A percentile compares a stretch with the other conserved stretches of the same genome.
Conservation (phyloP, 1,140 invertebrate species). For the Neotoxoptera formosana region DNA sequence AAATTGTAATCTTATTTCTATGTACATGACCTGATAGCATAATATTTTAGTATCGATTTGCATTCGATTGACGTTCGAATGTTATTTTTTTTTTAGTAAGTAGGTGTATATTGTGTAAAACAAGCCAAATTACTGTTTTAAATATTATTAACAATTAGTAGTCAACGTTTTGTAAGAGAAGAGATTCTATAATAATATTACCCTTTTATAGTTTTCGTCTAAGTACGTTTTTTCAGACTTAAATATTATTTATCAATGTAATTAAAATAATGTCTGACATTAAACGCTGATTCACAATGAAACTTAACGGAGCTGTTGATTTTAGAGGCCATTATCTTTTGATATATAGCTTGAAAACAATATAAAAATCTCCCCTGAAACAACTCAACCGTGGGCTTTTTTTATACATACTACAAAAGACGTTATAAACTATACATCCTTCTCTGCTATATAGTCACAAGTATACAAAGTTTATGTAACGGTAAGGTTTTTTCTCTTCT, state of each 20-base stretch:
- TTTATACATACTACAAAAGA: slow-evolving; percentile 30
- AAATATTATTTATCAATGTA: slow-evolving; percentile 43
- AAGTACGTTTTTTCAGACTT: slow-evolving; percentile 13
- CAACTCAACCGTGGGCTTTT: slow-evolving; percentile 24
- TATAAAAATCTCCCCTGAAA: slow-evolving; percentile 48
- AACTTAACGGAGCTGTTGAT: slow-evolving; percentile 39
- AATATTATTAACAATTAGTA: background rate
- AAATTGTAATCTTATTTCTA: background rate
- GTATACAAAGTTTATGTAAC: slow-evolving; percentile 47
- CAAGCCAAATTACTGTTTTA: background rate
- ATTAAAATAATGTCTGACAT: slow-evolving; percentile 36
- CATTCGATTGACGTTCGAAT: background rate
- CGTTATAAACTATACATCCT: slow-evolving; percentile 38
- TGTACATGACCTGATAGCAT: background rate
- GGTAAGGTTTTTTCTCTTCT: slow-evolving; percentile 30
- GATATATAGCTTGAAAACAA: slow-evolving; percentile 44
- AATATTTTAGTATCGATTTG: background rate
- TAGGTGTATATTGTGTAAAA: background rate
- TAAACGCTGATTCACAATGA: slow-evolving; percentile 16
- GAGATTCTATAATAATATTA: slow-evolving; percentile 10
- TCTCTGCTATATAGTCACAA: slow-evolving; percentile 9
- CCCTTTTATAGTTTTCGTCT: background rate
- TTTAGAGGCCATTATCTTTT: slow-evolving; percentile 46
- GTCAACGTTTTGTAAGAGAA: background rate
- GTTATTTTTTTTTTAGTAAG: background rate